Evolutionary conservation across 2,888 invertebrate species (phyloP).

Genomic region (Phortica okadai): DNA sequence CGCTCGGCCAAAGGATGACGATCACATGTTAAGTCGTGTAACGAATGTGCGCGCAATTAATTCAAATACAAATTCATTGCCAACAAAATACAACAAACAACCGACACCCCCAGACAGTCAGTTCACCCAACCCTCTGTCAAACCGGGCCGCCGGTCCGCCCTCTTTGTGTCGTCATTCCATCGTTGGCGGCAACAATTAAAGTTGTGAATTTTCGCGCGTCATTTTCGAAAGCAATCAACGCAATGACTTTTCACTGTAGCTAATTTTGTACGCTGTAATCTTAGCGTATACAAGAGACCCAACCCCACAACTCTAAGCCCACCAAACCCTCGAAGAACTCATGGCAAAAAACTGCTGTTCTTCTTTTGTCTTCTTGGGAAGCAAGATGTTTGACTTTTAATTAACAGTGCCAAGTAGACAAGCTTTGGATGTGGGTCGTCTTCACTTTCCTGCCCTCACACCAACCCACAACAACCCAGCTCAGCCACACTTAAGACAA

Average conservation of each 20-base stretch:
- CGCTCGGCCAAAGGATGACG: not conserved
- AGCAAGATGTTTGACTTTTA: conserved; percentile 69
- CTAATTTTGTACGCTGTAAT: conserved; percentile 57
- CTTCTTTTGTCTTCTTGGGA: conserved; percentile 35
- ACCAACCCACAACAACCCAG: not conserved
- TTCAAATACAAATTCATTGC: conserved; percentile 71
- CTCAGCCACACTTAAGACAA: not conserved
- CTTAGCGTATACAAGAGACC: not conserved
- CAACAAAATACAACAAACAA: not conserved
- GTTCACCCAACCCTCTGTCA: conserved; percentile 47
- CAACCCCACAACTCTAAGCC: not conserved
- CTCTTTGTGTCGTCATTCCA: conserved; percentile 4
- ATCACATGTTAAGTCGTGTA: conserved; percentile 17
- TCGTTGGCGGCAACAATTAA: conserved; percentile 68
- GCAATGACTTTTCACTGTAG: conserved; percentile 71
- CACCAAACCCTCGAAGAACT: conserved; percentile 7
- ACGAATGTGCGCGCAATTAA: conserved; percentile 65
- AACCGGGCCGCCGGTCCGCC: not conserved
- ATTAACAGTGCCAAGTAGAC: conserved; percentile 67
- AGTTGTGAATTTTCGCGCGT: conserved; percentile 67
- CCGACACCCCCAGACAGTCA: not conserved
- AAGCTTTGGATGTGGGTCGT: conserved; percentile 54
- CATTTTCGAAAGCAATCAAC: conserved; percentile 68
- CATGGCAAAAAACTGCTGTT: conserved; percentile 11
- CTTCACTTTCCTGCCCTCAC: not conserved